Evolutionary conservation across 2,113 vertebrate genomes (phyloP).

Genomic region (Fukomys damarensis): DNA sequence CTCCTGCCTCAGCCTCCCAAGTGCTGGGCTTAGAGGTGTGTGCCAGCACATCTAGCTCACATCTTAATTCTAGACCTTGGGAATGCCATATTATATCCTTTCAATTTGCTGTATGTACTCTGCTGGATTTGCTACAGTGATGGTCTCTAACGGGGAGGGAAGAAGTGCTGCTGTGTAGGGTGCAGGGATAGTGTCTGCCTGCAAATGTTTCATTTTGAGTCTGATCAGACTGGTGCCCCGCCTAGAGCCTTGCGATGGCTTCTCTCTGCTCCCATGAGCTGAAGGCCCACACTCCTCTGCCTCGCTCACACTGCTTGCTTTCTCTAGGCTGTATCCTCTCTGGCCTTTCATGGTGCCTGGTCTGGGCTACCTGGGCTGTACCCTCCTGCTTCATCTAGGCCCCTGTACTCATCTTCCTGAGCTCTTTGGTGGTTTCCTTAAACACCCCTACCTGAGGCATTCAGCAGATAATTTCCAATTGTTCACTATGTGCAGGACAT

Average conservation of each 20-base stretch:
- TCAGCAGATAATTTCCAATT: neutral
- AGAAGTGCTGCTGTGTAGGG: neutral
- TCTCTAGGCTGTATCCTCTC: neutral
- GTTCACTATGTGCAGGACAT: rapidly evolving
- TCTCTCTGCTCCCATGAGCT: neutral
- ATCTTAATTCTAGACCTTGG: neutral
- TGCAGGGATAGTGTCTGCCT: rapidly evolving
- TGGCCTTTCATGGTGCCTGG: neutral
- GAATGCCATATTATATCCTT: neutral
- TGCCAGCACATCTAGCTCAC: neutral
- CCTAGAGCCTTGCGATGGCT: neutral
- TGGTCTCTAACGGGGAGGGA: neutral
- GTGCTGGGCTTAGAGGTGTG: neutral
- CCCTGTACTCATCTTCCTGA: neutral
- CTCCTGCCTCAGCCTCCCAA: too few relatives aligned
- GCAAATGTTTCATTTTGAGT: neutral
- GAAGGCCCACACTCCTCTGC: neutral
- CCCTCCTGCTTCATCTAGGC: neutral
- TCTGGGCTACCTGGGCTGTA: neutral
- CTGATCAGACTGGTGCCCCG: neutral
- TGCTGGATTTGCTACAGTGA: neutral
- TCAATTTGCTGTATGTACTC: rapidly evolving
- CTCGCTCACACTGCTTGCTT: rapidly evolving
- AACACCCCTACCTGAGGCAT: neutral
- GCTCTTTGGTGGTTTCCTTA: neutral